Conservation (phyloP, 2,888 invertebrate genomes). For the Scaptomyza caliginosa region DNA sequence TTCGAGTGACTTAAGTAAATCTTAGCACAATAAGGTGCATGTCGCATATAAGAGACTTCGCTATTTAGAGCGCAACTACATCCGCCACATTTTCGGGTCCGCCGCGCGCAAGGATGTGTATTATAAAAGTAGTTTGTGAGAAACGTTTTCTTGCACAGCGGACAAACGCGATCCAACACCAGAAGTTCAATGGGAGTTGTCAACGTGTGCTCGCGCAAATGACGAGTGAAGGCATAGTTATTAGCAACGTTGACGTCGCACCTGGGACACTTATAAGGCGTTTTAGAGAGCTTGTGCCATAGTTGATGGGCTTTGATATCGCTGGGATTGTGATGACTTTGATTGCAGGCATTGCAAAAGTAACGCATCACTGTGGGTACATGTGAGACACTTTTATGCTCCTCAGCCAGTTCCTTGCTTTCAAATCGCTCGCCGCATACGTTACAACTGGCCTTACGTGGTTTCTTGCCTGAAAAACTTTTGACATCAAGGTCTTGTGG, state of each 20-base stretch:
- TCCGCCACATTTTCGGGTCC: slow-evolving; percentile 79
- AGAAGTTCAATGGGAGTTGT: slow-evolving; percentile 58
- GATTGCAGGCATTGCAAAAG: slow-evolving; percentile 85
- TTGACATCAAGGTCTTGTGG: slow-evolving; percentile 36
- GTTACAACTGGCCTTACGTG: slow-evolving; percentile 59
- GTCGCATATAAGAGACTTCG: slow-evolving; percentile 75
- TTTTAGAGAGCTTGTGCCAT: slow-evolving; percentile 82
- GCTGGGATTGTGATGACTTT: slow-evolving; percentile 82
- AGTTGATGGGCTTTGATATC: slow-evolving; percentile 84
- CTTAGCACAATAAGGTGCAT: slow-evolving; percentile 78
- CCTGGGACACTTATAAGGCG: slow-evolving; percentile 84
- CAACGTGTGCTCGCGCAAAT: slow-evolving; percentile 75
- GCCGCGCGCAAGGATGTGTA: slow-evolving; percentile 82
- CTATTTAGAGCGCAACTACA: slow-evolving; percentile 74
- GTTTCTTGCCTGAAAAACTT: slow-evolving; percentile 28
- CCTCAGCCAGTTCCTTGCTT: slow-evolving; percentile 72
- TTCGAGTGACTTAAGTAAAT: slow-evolving; percentile 75
- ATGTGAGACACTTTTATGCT: slow-evolving; percentile 73
- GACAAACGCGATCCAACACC: slow-evolving; percentile 81
- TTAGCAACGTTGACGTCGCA: slow-evolving; percentile 80
- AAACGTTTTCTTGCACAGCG: slow-evolving; percentile 79
- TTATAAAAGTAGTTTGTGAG: slow-evolving; percentile 83
- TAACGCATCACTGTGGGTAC: slow-evolving; percentile 78
- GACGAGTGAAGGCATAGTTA: slow-evolving; percentile 78
- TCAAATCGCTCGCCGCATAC: slow-evolving; percentile 77